phyloP scores from a whole-genome alignment of 2,797 vertebrate species.

The Lepilemur septentrionalis region DNA sequence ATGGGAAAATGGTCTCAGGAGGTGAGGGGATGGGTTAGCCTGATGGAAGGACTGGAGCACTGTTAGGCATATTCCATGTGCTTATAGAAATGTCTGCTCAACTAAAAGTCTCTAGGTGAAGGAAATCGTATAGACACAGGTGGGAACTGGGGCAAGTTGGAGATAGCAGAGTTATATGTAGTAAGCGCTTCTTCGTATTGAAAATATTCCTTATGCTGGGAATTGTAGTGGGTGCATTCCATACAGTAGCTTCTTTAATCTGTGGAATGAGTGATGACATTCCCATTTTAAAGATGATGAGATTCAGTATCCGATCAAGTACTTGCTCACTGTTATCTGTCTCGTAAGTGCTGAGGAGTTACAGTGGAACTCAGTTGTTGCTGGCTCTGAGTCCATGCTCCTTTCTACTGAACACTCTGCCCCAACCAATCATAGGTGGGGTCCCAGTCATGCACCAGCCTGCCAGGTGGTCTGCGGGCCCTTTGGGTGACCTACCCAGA shows the following conservation, averaged over 20 bases:
- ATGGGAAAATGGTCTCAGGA: slow-evolving; percentile 77
- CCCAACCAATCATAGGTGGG: not conserved
- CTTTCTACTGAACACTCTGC: not conserved
- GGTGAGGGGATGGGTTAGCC: not conserved
- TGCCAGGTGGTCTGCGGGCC: not conserved
- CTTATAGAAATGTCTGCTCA: not conserved
- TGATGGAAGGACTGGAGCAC: not conserved
- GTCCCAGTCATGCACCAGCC: not conserved
- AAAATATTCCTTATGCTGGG: not conserved
- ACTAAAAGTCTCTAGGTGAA: not conserved
- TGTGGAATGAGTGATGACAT: not conserved
- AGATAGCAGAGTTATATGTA: not conserved
- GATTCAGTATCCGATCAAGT: not conserved
- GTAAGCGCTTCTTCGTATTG: not conserved
- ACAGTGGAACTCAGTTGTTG: not conserved
- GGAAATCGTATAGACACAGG: not conserved
- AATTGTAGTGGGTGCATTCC: not conserved
- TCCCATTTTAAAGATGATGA: not conserved
- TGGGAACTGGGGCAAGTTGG: not conserved
- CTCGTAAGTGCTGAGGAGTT: not conserved
- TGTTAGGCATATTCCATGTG: not conserved
- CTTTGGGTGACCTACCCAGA: not conserved
- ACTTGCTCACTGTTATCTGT: not conserved
- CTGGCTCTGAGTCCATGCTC: not conserved
- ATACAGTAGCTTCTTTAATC: not conserved